These are phyloP conservation scores for Helicoverpa zea DNA, from an alignment of 1,140 invertebrate species.

Conservation along the genomic window DNA sequence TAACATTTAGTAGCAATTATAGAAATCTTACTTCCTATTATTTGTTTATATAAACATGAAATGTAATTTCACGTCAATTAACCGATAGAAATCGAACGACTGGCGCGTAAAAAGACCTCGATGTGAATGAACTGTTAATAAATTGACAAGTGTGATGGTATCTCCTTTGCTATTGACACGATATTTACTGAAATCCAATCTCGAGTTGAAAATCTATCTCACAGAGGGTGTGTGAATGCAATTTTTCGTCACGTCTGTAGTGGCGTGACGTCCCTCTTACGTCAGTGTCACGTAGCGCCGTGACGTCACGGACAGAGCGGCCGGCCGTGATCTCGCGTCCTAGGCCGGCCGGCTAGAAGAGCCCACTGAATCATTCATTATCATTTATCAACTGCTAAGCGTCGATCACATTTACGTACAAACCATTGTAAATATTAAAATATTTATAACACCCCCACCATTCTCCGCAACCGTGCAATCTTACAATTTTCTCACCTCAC, in stretches of 20 bases:
- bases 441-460: not conserved
- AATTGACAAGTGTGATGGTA: not conserved
- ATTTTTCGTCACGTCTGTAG: conserved; percentile 22
- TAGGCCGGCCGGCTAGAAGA: conserved; percentile 1
- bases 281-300: not conserved
- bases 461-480: conserved; percentile 3
- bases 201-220: not conserved
- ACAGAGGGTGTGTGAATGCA: conserved; percentile 9
- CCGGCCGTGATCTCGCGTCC: conserved; percentile 24
- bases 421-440: not conserved
- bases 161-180: too few species aligned
- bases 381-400: not conserved
- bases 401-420: not conserved
- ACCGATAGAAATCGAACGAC: not conserved
- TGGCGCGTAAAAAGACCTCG: not conserved
- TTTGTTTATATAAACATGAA: conserved; percentile 10
- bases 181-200: too few species aligned
- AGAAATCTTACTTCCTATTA: not conserved
- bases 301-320: conserved; percentile 11
- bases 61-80: conserved; percentile 12
- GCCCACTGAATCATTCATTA: conserved; percentile 34
- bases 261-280: conserved; percentile 8
- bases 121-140: not conserved
- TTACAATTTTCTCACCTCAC: conserved; percentile 36
- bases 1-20: not conserved